Conservation (phyloP, 2,113 vertebrate species). For the Seriola dumerili region DNA sequence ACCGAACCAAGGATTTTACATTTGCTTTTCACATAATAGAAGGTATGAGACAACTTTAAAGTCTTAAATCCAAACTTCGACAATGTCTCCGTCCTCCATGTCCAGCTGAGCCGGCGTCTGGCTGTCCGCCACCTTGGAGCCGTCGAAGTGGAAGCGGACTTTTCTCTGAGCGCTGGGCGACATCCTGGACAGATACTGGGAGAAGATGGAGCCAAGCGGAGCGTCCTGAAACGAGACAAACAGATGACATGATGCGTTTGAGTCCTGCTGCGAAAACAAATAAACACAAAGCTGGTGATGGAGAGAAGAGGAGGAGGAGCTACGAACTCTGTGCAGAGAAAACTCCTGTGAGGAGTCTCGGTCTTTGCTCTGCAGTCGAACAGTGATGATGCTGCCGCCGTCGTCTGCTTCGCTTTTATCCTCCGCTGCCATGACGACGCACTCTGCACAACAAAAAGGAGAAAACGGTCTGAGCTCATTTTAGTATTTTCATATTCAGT, state of each 20-base stretch:
- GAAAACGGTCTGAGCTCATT: neutral
- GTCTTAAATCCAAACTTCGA: conserved; percentile 83
- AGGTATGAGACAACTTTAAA: accelerated
- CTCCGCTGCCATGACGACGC: conserved; percentile 76
- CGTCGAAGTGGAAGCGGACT: conserved; percentile 82
- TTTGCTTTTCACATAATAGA: neutral
- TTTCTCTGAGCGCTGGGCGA: neutral
- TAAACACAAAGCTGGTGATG: neutral
- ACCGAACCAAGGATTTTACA: neutral
- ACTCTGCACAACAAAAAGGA: conserved; percentile 70
- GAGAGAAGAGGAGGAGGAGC: neutral
- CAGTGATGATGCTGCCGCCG: conserved; percentile 54
- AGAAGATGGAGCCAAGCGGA: conserved; percentile 78
- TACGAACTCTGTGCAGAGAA: conserved; percentile 76
- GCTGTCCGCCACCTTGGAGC: conserved; percentile 67
- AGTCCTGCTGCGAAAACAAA: neutral
- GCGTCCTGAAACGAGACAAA: conserved; percentile 68
- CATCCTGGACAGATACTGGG: conserved; percentile 72
- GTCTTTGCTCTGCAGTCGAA: conserved; percentile 83
- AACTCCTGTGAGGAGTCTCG: conserved; percentile 75
- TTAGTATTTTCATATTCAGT: too few relatives aligned
- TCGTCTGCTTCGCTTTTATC: conserved; percentile 3
- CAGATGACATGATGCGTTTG: neutral
- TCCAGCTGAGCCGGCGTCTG: conserved; percentile 84
- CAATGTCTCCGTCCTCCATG: conserved; percentile 87